Evolutionary conservation across 2,113 vertebrate genomes (phyloP).

Genomic region (Rhizomys pruinosus): DNA sequence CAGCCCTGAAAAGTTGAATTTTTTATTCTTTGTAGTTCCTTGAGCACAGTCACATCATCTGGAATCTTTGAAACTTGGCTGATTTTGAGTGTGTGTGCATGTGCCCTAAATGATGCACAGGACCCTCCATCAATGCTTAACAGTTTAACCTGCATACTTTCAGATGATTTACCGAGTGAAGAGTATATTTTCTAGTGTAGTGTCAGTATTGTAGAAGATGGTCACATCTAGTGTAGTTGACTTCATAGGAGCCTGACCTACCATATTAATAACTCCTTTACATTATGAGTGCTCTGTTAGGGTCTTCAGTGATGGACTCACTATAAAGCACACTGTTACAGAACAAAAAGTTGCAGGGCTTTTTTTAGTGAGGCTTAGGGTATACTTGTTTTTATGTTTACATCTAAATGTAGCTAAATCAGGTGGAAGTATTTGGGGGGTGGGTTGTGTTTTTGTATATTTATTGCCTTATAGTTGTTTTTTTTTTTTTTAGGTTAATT

Average conservation of each 20-base stretch:
- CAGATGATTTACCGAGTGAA: neutral
- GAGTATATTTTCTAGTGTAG: slow-evolving; percentile 11
- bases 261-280: neutral
- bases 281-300: too few species aligned
- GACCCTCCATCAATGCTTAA: slow-evolving; percentile 10
- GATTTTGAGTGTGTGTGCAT: neutral
- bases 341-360: neutral
- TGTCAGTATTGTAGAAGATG: too few species aligned
- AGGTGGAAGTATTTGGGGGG: neutral
- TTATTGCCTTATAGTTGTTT: too few species aligned
- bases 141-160: neutral
- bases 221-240: neutral
- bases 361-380: neutral
- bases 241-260: neutral
- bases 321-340: neutral
- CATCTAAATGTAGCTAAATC: neutral
- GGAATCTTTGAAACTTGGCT: neutral
- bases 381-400: neutral
- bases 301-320: neutral
- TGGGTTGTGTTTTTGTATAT: too few species aligned
- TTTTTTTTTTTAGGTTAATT: too few species aligned
- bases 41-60: neutral
- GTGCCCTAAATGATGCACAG: neutral
- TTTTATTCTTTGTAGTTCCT: neutral
- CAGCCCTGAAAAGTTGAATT: neutral